Evolutionary conservation across 37 sponge, comb jelly and placozoan species (phyloP), one percentile per base, ranked within the genome.

Genomic region (Beroe ovata): DNA sequence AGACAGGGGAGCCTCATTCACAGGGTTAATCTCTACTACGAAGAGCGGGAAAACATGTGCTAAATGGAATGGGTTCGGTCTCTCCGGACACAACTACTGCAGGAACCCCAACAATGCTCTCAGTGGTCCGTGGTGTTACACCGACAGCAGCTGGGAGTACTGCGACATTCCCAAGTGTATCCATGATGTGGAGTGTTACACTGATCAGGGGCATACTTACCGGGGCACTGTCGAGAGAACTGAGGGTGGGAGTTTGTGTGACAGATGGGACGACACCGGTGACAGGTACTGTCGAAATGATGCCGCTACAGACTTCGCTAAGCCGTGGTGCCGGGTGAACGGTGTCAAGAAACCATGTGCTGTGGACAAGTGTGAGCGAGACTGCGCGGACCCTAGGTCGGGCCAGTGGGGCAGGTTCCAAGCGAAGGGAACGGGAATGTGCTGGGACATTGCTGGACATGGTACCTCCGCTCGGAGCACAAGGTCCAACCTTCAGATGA

Each of bases 71-170:
- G 54, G 33, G 47, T 42, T 23, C 23, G 36, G 36, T 1, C 47
- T 18, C 8, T n/a, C 42, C 11, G 54, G 54, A 16, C 54, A 47
- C 54, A 47, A 47, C 11, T 89, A 60, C 62, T 89, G 89, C 29
- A 89, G 89, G 28, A 89, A 89, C 40, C 89, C 89, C 1, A 28
- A 60, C 23, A 89, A 37, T n/a, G 39, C 36, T 34, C 8, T 62
- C 20, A 47, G 89, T 8, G 89, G 89, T 21, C 89, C 89, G n/a
- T 89, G 89, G 89, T 89, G 89, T 25, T 89, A 89, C 62, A 47
- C 54, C 6, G 39, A 60, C n/a, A 63, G 58, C 28, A 19, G 89
- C n/a, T 89, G 62, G 60, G 89, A 35, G 39, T 89, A 21, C 6
- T 89, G 89, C 32, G 89, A 89, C 35, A 25, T 89, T 23, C 89